phyloP scores from a whole-genome alignment of 1,140 invertebrate genomes.

The Cherax quadricarinatus region DNA sequence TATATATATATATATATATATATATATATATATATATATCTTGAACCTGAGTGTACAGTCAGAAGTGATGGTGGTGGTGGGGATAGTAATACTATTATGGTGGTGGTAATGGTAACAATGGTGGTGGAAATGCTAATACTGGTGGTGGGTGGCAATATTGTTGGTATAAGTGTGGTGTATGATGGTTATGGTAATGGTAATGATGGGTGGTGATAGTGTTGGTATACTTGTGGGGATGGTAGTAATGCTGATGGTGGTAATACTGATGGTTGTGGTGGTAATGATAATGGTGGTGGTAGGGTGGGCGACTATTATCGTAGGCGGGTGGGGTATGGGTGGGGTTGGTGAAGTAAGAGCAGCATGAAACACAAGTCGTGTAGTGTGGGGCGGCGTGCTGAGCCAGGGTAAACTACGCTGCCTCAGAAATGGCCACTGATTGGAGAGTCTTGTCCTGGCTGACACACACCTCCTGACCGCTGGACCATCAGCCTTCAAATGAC shows the following conservation, averaged over 20 bases:
- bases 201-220: not conserved
- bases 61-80: not conserved
- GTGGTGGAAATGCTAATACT: not conserved
- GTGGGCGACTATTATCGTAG: conserved; percentile 32
- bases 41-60: not conserved
- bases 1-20: conserved; percentile 51
- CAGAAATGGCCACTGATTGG: conserved; percentile 65
- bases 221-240: not conserved
- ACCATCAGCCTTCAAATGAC: conserved; percentile 54
- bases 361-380: conserved; percentile 63
- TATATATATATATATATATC: conserved; percentile 18
- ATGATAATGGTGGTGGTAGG: not conserved
- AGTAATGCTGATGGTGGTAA: not conserved
- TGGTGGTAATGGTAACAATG: not conserved
- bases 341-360: conserved; percentile 32
- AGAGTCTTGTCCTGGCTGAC: conserved; percentile 63
- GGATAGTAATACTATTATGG: not conserved
- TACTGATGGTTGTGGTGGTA: not conserved
- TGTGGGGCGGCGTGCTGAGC: conserved; percentile 18
- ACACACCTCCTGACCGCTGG: conserved; percentile 38
- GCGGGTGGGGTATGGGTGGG: no score
- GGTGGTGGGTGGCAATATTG: not conserved
- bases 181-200: not conserved
- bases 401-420: conserved; percentile 40
- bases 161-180: not conserved